Evolutionary conservation across 2,113 vertebrate genomes (phyloP).

Genomic region (Callorhinus ursinus): DNA sequence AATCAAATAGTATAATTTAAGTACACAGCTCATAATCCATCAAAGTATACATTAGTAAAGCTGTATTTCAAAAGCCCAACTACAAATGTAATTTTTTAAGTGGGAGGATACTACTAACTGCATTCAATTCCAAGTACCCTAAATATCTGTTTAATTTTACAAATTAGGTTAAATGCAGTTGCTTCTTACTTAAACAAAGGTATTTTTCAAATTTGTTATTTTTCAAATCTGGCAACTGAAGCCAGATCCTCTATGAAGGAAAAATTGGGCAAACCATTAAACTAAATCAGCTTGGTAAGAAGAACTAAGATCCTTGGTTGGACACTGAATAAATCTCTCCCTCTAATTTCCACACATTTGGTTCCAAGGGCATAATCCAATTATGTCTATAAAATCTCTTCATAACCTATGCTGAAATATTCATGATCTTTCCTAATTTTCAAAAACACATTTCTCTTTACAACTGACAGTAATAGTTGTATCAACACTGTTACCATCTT

Average conservation of each 20-base stretch:
- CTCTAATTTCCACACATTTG: neutral
- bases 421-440: neutral
- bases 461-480: neutral
- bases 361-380: neutral
- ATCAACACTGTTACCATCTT: neutral
- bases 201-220: conserved; percentile 12
- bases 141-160: neutral
- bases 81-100: neutral
- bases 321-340: neutral
- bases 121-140: neutral
- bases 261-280: conserved; percentile 3
- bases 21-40: neutral
- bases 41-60: neutral
- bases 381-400: neutral
- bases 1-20: neutral
- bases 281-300: neutral
- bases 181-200: neutral
- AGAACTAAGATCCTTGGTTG: neutral
- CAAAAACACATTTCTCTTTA: conserved; percentile 35
- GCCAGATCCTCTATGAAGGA: neutral
- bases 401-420: conserved; percentile 14
- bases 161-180: neutral
- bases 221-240: neutral
- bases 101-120: neutral
- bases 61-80: neutral